Base-by-base conservation (phyloP, 2,888 invertebrate genomes). In the Acronicta leporina region DNA sequence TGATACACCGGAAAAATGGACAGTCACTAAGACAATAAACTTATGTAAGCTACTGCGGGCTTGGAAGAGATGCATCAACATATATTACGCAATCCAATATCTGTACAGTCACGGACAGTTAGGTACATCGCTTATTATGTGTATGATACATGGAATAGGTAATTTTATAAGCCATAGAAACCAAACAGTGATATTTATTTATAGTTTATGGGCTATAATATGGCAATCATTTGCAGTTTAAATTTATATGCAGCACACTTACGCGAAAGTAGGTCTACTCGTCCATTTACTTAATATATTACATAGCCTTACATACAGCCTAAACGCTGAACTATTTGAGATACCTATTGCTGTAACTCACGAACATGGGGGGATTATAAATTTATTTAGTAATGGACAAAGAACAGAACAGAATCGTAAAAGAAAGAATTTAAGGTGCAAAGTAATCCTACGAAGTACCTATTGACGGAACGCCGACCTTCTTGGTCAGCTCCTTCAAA, bases 11-110 rank as follows among this genome's bases (percentile, higher is more conserved):
- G 42, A 55, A 63, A 75, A 63, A 65, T 71, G 52, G 55, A 47
- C 60, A 50, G 42, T 71, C 62, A 56, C 33, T 62, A 55, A 53
- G 44, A 70, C 60, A 63, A 57, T 71, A 74, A 66, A 74, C 54
- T 73, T 70, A 70, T 51, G 63, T 68, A 73, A 70, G 51, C 33
- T 46, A 54, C 38, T 16, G 46, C 42, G 44, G 46, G 46, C 47
- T 54, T 67, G 40, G 38, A 45, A 63, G 63, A 73, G 55, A 43
- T 35, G 15, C 44, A 56, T 61, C 41, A 42, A 62, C 47, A 53
- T 52, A 44, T 33, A 9, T 53, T 65, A 68, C 55, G 52, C 42
- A 41, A 52, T 13, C 8, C 35, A 33, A 43, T 43, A 35, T 49
- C 41, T 41, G 38, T 46, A 25, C 40, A 35, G 45, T 50, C 43